Conservation (phyloP, 2,797 vertebrate genomes). For the Sitta carolinensis region DNA sequence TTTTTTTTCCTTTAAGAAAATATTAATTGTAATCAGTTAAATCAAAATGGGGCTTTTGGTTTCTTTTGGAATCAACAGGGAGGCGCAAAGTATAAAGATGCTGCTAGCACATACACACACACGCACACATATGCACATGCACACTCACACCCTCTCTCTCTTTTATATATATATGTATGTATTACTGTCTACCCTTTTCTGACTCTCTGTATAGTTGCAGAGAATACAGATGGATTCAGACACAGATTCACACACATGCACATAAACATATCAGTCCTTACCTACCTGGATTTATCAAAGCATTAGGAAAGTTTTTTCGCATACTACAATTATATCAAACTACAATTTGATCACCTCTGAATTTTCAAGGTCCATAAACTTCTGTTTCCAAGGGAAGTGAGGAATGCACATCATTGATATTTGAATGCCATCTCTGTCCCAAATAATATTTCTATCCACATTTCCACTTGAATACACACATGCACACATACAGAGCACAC, state of each 20-base stretch:
- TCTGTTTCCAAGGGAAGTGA: slow-evolving; percentile 83
- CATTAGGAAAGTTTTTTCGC: slow-evolving; percentile 59
- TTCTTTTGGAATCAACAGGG: slow-evolving; percentile 96
- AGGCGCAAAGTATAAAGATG: slow-evolving; percentile 99
- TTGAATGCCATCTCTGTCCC: slow-evolving; percentile 53
- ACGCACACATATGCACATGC: slow-evolving; percentile 37
- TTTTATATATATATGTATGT: slow-evolving; percentile 77
- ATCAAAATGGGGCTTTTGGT: slow-evolving; percentile 81
- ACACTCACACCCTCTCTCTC: slow-evolving; percentile 52
- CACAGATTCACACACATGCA: slow-evolving; percentile 29
- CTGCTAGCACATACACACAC: slow-evolving; percentile 83
- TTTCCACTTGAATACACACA: background rate
- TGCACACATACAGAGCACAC: background rate
- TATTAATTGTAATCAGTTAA: slow-evolving; percentile 78
- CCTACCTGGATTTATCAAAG: slow-evolving; percentile 71
- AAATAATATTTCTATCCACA: background rate
- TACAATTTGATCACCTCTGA: slow-evolving; percentile 45
- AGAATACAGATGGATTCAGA: slow-evolving; percentile 12
- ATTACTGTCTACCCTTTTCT: slow-evolving; percentile 54
- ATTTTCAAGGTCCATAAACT: slow-evolving; percentile 66
- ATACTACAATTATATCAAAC: slow-evolving; percentile 29
- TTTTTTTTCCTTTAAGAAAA: slow-evolving; percentile 74
- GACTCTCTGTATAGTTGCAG: slow-evolving; percentile 46
- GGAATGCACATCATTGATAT: slow-evolving; percentile 98
- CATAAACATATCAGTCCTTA: slow-evolving; percentile 85